A percentile compares a stretch with the other conserved stretches of the same genome.
phyloP scores from a whole-genome alignment of 1,140 invertebrate genomes.

The Tetranychus urticae region DNA sequence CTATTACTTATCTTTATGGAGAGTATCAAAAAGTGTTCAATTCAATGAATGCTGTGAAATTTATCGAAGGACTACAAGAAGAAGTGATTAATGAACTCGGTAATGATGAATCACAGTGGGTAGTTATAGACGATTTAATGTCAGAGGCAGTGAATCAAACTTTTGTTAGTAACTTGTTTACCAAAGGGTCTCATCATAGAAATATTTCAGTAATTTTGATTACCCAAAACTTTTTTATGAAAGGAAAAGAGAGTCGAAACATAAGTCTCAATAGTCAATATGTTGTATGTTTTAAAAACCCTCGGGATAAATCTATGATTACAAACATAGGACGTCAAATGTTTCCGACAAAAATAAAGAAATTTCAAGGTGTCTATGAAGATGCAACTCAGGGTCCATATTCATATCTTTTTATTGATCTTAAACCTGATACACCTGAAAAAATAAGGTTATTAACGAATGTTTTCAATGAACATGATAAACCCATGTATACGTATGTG shows the following conservation, averaged over 20 bases:
- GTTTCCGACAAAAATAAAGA: background rate
- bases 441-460: background rate
- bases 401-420: background rate
- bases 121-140: background rate
- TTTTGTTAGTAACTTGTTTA: background rate
- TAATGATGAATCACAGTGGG: background rate
- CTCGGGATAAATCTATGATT: background rate
- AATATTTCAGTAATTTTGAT: background rate
- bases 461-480: background rate
- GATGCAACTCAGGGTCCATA: background rate
- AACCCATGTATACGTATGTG: too few relatives aligned
- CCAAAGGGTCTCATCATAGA: background rate
- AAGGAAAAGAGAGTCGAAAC: background rate
- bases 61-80: background rate
- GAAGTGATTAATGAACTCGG: too few relatives aligned
- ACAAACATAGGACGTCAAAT: background rate
- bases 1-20: background rate
- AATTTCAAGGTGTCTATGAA: background rate
- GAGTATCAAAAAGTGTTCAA: background rate
- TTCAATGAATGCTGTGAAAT: background rate
- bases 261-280: background rate
- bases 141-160: background rate
- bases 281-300: background rate
- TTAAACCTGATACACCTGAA: background rate
- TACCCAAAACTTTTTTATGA: background rate